Conservation (phyloP, 2,797 vertebrate species). For the Dallia pectoralis region DNA sequence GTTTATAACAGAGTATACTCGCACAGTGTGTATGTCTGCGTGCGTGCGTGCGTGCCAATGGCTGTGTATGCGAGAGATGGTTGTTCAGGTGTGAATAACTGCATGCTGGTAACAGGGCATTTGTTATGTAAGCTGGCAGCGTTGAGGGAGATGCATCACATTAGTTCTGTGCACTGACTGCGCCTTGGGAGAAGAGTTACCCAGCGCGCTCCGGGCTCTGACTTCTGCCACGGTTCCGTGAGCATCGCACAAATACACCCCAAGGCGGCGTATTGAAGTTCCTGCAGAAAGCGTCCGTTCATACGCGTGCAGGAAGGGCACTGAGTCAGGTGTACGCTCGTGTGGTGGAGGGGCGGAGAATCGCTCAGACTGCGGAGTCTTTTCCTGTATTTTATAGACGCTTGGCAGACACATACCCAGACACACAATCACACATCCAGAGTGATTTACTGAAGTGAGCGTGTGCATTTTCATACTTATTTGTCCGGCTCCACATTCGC, state of each 20-base stretch:
- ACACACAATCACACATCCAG: too few relatives aligned
- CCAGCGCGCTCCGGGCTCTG: neutral
- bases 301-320: too few relatives aligned
- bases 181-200: neutral
- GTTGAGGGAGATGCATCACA: neutral
- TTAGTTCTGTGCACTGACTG: neutral
- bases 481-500: too few relatives aligned
- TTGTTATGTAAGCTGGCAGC: neutral
- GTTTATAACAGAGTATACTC: neutral
- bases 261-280: too few relatives aligned
- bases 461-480: too few relatives aligned
- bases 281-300: too few relatives aligned
- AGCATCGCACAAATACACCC: neutral
- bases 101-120: neutral
- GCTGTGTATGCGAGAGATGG: conserved; percentile 8
- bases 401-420: too few relatives aligned
- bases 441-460: too few relatives aligned
- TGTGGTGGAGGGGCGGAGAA: too few relatives aligned
- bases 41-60: conserved; percentile 16
- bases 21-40: conserved; percentile 3
- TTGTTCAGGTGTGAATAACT: conserved; percentile 20
- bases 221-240: neutral
- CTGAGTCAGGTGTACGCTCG: too few relatives aligned
- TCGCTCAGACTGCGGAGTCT: too few relatives aligned
- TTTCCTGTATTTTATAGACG: too few relatives aligned